Conservation (phyloP, 1,140 invertebrate genomes). For the Magallana ariakensis region DNA sequence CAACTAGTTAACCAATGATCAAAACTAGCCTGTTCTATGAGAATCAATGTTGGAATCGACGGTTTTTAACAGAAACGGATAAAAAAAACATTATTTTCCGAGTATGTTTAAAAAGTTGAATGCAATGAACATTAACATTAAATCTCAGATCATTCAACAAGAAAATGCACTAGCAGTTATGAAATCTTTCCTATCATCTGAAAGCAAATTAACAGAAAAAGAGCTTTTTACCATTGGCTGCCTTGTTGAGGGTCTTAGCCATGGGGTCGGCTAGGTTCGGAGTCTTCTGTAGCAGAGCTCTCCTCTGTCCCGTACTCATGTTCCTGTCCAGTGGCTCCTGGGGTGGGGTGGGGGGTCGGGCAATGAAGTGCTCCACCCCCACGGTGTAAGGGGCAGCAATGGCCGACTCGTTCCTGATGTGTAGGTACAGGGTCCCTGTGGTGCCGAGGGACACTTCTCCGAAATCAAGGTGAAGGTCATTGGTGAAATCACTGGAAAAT, state of each 20-base stretch:
- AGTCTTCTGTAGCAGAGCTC: conserved; percentile 64
- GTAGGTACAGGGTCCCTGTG: conserved; percentile 64
- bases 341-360: conserved; percentile 65
- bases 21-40: no score
- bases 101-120: no score
- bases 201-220: neutral
- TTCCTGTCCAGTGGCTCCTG: neutral
- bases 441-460: conserved; percentile 63
- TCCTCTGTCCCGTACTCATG: conserved; percentile 43
- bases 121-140: no score
- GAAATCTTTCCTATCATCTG: no score
- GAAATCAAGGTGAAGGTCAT: conserved; percentile 62
- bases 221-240: conserved; percentile 58
- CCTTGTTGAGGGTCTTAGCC: conserved; percentile 63
- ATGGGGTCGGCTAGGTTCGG: conserved; percentile 71
- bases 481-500: conserved; percentile 40
- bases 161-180: no score
- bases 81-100: no score
- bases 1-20: no score
- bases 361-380: conserved; percentile 64
- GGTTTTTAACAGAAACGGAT: no score
- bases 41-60: no score
- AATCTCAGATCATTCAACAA: no score
- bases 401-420: conserved; percentile 70
- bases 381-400: conserved; percentile 68